Evolutionary conservation across 2,888 invertebrate species (phyloP).

Genomic region (Horisme vitalbata): DNA sequence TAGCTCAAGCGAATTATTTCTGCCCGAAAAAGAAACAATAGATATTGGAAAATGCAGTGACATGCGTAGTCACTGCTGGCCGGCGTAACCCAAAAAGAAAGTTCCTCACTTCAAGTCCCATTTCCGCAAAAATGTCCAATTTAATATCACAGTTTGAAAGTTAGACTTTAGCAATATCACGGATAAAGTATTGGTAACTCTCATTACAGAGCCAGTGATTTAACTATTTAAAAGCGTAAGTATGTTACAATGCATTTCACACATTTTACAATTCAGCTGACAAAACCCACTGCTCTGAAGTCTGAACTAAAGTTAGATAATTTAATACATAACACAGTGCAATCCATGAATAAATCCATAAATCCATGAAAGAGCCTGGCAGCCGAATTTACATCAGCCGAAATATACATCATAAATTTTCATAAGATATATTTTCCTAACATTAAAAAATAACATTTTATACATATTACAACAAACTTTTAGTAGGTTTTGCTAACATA

Average conservation of each 20-base stretch:
- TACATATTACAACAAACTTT: constrained; percentile 13
- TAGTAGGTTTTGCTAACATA: constrained; percentile 1
- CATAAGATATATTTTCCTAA: constrained; percentile 18
- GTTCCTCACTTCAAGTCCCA: background rate
- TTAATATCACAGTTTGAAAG: constrained; percentile 24
- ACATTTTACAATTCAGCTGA: too few species aligned
- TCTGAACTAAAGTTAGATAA: too few species aligned
- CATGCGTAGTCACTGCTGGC: too few species aligned
- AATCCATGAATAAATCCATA: too few species aligned
- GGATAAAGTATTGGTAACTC: constrained; percentile 18
- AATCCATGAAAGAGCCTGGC: too few species aligned
- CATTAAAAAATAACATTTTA: constrained; percentile 15
- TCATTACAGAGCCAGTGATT: background rate
- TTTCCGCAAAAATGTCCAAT: constrained; percentile 16
- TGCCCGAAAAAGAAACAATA: too few species aligned
- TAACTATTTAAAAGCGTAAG: constrained; percentile 5
- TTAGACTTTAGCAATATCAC: constrained; percentile 22
- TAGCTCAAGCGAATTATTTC: too few species aligned
- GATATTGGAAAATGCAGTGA: too few species aligned
- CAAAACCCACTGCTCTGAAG: too few species aligned
- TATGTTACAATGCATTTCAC: constrained; percentile 17
- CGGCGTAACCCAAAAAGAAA: background rate
- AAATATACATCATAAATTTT: constrained; percentile 5
- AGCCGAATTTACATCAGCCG: too few species aligned
- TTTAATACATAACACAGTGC: too few species aligned